Evolutionary conservation across 1,140 invertebrate genomes (phyloP), one percentile per base, ranked within the genome.

Genomic region (Trissolcus basalis): DNA sequence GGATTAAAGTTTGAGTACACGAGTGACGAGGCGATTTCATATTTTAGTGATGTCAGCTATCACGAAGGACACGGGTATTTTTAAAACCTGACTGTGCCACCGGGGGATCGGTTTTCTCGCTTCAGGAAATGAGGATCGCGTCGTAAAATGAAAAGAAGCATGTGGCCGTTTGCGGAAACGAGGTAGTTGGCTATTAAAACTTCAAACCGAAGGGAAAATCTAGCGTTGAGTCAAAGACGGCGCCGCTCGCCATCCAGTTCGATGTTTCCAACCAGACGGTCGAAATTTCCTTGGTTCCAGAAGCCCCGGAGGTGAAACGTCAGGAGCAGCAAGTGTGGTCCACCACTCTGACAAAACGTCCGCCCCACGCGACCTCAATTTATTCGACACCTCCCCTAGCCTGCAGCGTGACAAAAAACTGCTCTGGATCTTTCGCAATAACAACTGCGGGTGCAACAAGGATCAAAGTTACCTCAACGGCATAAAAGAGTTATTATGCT

Each of bases 341-440:
- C 78, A 71, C 78, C 80, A 79, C 71, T 82, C 79, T 63, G 71
- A 81, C 81, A 85, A 81, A 27, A 87, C 82, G 85, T 87, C 86
- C 86, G 85, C 86, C 86, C 86, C 83, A 85, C 84, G 84, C 83
- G 86, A 87, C 85, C 84, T 86, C 85, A 86, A 87, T 87, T 87
- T 86, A 87, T 86, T 87, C 85, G 85, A 87, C 85, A 86, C 85
- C 85, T 87, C 85, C 85, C 83, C 81, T 85, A 44, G 85, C 85
- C 85, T 80, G 79, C 70, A 86, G 85, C 85, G 75, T 54, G 76
- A 64, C 65, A 71, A 72, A 79, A 80, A 83, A 77, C 78, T 84
- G 83, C 85, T 84, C 83, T 43, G 83, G 63, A 83, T 86, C 68
- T 59, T 78, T 73, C 60, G 43, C 39, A 65, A 55, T 45, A 35